Evolutionary conservation across 1,140 invertebrate genomes (phyloP).

Genomic region (Achroia grisella): DNA sequence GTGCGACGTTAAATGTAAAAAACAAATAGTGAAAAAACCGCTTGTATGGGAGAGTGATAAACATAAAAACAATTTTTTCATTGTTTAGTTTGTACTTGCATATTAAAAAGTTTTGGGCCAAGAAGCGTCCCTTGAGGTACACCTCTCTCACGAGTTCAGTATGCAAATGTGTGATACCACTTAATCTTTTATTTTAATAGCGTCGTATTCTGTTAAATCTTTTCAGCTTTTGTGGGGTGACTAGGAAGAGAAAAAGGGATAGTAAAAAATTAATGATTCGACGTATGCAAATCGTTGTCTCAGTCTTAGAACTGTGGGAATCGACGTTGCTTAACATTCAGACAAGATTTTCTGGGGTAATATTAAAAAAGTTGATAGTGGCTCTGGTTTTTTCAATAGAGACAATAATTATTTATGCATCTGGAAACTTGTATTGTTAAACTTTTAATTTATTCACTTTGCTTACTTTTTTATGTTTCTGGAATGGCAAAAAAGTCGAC

Average conservation of each 20-base stretch:
- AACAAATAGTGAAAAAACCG: slow-evolving; percentile 69
- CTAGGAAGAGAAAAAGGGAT: slow-evolving; percentile 40
- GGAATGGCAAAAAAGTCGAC: too few species aligned
- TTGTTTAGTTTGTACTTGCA: slow-evolving; percentile 47
- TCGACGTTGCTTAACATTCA: slow-evolving; percentile 2
- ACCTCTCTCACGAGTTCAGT: slow-evolving; percentile 56
- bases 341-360: slow-evolving; percentile 23
- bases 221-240: slow-evolving; percentile 49
- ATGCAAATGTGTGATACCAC: slow-evolving; percentile 59
- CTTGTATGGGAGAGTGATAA: slow-evolving; percentile 61
- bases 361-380: neutral
- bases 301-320: slow-evolving; percentile 58
- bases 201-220: slow-evolving; percentile 62
- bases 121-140: slow-evolving; percentile 40
- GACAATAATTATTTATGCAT: neutral
- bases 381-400: neutral
- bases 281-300: slow-evolving; percentile 54
- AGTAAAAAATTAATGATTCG: slow-evolving; percentile 61
- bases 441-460: too few species aligned
- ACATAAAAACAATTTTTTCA: slow-evolving; percentile 64
- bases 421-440: too few species aligned
- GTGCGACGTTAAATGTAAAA: slow-evolving; percentile 65
- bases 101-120: slow-evolving; percentile 42
- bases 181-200: slow-evolving; percentile 72
- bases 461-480: too few species aligned